Base-by-base conservation (phyloP, 2,888 invertebrate genomes). In the Carabus problematicus region DNA sequence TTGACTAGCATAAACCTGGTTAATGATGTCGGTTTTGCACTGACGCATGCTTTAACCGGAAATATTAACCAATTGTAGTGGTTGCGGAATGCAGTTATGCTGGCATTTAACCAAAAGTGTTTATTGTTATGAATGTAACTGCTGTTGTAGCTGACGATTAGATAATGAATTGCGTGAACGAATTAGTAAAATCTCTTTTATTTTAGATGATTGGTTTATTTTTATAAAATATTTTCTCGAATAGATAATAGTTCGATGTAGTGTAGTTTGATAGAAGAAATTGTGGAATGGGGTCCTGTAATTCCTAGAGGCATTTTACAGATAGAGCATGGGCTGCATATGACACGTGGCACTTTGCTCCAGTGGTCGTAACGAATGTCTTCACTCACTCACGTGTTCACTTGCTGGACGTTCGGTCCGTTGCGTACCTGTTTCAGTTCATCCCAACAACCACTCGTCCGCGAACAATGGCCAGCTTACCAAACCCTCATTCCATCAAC, bases 351-450 rank as follows among this genome's bases (percentile, higher is more conserved):
- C 52, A 62, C 49, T 62, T 12, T 16, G 47, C 42, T 12, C 42
- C 43, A 43, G 43, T 59, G 58, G 58, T 39, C 40, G 52, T 52
- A 62, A 62, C 62, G 52, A 52, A 62, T 62, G 62, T 62, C 49
- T 52, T 49, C 62, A 40, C 52, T 62, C 52, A 62, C 40, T 62
- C 62, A 52, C 52, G 40, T 39, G 56, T 29, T 29, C 29, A 29
- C 29, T 29, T 29, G 29, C 29, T 29, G 29, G 29, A 29, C 29
- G 29, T 39, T 14, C 29, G 40, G 56, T 39, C 40, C 56, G 40
- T 39, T 56, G 56, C 56, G 56, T 56, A 56, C 56, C 56, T 56
- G 56, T 55, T 18, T 19, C 55, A 18, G 18, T 8, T 18, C 16
- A 18, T 19, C 29, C 19, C 55, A 29, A 39, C 19, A 12, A 9